Conservation (phyloP, 2,113 vertebrate species). For the Excalfactoria chinensis region DNA sequence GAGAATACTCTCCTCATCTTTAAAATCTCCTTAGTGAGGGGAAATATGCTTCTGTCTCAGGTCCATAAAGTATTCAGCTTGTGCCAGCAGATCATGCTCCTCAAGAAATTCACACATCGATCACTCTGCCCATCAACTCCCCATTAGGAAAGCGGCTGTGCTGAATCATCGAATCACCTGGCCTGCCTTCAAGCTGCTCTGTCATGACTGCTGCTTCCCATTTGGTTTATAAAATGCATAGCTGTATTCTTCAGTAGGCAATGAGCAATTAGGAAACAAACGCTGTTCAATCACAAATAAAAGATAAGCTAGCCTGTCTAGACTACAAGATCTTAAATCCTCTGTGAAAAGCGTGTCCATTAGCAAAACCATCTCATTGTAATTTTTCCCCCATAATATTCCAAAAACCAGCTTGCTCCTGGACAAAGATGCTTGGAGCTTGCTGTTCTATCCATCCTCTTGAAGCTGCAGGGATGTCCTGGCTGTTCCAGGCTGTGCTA, state of each 20-base stretch:
- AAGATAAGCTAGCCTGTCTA: neutral
- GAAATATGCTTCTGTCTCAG: neutral
- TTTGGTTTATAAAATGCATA: neutral
- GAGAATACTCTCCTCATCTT: neutral
- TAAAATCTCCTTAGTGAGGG: neutral
- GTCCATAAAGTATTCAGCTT: neutral
- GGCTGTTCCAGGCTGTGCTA: neutral
- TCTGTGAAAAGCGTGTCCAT: rapidly evolving
- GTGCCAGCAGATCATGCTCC: neutral
- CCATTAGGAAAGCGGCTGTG: neutral
- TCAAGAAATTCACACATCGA: neutral
- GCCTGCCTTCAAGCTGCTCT: neutral
- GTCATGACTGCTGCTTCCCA: neutral
- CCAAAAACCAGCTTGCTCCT: neutral
- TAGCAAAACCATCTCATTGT: rapidly evolving
- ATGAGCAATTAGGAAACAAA: neutral
- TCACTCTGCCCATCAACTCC: neutral
- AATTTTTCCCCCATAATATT: neutral
- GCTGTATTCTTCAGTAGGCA: neutral
- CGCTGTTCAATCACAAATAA: neutral
- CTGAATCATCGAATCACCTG: neutral
- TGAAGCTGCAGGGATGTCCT: neutral
- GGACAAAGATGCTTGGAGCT: neutral
- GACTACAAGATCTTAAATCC: rapidly evolving
- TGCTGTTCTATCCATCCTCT: neutral